Base-by-base conservation (phyloP, 2,797 vertebrate species). In the Lateolabrax maculatus region DNA sequence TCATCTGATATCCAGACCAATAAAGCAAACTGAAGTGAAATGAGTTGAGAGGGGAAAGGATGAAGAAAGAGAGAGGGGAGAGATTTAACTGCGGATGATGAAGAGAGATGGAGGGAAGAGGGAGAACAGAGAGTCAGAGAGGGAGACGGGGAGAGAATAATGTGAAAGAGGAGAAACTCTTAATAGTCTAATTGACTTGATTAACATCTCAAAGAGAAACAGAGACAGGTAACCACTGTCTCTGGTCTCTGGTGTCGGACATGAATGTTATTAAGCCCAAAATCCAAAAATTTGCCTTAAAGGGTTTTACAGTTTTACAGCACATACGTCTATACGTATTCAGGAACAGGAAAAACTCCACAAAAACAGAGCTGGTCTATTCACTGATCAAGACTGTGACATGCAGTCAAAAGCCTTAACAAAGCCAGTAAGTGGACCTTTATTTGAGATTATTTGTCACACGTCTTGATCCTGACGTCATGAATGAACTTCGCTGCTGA, bases 111-210 rank as follows among this genome's bases (percentile, higher is more conserved):
- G 80, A 90, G 87, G 55, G 49, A 43, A 60, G 36, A 49, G 44
- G 68, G 82, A 86, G 88, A 3, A 27, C 1, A 5, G 60, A 41
- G 60, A 49, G 48, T 8, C 2, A n/a, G 77, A 84, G 82, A 72
- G 81, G 84, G 88, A 46, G n/a, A n/a, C n/a, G n/a, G 73, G 80
- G 69, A 71, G 83, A 79, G 91, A 92, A 88, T 83, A 69, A 91
- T 88, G 89, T 77, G 85, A 46, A 37, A 9, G 84, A 87, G 84
- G 89, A 83, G 79, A 90, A 89, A 89, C 84, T 86, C 91, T 90
- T 92, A 93, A 93, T 92, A 88, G 90, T 52, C 80, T 87, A 93
- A 91, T 92, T 77, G 75, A 82, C 68, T 90, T 89, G 91, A 93
- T 93, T 91, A 93, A 93, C 87, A 37, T 56, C 53, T 68, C 9